Base-by-base conservation (phyloP, 2,888 invertebrate species). In the Drosophila subsilvestris region DNA sequence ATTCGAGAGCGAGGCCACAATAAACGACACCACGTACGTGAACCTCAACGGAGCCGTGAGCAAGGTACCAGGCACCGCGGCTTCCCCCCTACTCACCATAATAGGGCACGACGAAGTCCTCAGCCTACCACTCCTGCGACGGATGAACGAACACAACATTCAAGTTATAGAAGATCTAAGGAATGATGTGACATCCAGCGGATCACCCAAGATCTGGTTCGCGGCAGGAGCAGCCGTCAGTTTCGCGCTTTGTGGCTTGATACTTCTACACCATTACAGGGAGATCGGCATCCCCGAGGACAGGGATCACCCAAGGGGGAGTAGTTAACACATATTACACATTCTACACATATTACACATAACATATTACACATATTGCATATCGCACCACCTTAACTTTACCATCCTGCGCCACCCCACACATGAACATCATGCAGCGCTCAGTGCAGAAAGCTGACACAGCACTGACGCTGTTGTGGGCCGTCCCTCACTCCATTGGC, bases 11-110 rank as follows among this genome's bases (percentile, higher is more conserved):
- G 18, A 47, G 8, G 53, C 61, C 0, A 47, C 10, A 47, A 55
- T 49, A 27, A 62, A 61, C 18, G 48, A 54, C 42, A 54, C 48
- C 12, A 54, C 48, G 43, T 61, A 49, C 43, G 49, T 29, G 22
- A 55, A 44, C 14, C 20, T 20, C 20, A 20, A 20, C n/a, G 20
- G 20, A 20, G 20, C 20, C 20, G 20, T 20, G 20, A 20, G 20
- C 20, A 20, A 20, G 20, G 20, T 20, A 20, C 20, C 20, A 20
- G 20, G 20, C 20, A 20, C 20, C 20, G 20, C 1, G 20, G 20
- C 20, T 20, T 20, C 20, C 20, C 20, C 20, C 20, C 20, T 20
- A 20, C 51, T 51, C n/a, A 51, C 12, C 32, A 45, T 60, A 50
- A 7, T 60, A 7, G 27, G 18, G 10, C 54, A 61, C 18, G 47